These are phyloP conservation scores for Elegia similella DNA, from an alignment of 2,888 invertebrate species.

Conservation along the genomic window DNA sequence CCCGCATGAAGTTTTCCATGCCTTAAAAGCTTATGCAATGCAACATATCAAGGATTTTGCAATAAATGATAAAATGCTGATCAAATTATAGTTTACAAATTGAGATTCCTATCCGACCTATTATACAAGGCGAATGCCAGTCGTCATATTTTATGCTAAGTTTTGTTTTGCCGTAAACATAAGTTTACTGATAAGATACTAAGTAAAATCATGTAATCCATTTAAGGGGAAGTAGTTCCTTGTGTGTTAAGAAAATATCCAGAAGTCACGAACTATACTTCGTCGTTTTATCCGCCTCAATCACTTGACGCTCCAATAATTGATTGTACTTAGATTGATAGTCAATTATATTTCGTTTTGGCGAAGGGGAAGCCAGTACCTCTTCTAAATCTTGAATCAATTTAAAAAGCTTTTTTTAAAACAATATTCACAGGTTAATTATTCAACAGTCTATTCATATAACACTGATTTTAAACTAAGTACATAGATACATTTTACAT, in stretches of 20 bases:
- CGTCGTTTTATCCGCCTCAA: no score
- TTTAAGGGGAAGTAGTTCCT: background rate
- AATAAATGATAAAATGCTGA: background rate
- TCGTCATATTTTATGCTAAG: background rate
- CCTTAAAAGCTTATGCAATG: background rate
- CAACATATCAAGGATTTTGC: background rate
- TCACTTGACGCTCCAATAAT: no score
- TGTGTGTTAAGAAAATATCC: background rate
- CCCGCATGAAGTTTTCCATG: no score
- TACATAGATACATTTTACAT: no score
- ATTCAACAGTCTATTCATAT: no score
- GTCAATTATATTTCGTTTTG: no score
- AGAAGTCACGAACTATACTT: background rate
- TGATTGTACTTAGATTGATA: no score
- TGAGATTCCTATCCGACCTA: background rate
- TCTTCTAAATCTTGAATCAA: no score
- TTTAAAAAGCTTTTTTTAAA: no score
- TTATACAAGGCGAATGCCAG: background rate
- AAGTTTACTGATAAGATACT: background rate
- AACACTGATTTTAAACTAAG: no score
- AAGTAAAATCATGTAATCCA: background rate
- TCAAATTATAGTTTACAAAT: background rate
- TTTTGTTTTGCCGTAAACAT: background rate
- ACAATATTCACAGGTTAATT: no score
- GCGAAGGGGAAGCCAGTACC: no score